phyloP scores from a whole-genome alignment of 2,888 invertebrate genomes.

The Meandrusa payeni region DNA sequence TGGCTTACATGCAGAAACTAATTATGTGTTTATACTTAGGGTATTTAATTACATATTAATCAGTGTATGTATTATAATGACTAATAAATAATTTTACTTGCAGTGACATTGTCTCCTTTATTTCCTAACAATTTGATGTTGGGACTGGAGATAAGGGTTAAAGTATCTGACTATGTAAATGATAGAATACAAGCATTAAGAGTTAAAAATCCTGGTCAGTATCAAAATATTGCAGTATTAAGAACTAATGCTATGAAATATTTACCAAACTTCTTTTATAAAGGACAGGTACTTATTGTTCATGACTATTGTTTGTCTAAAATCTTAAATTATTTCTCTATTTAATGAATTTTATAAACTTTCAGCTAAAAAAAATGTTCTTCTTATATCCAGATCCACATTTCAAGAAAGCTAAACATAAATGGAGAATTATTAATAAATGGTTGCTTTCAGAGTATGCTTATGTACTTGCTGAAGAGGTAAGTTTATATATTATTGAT shows the following conservation, averaged over 20 bases:
- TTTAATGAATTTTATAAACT: constrained; percentile 40
- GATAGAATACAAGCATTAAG: constrained; percentile 95
- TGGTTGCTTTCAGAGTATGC: constrained; percentile 98
- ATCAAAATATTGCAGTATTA: constrained; percentile 96
- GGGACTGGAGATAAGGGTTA: constrained; percentile 98
- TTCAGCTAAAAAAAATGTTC: constrained; percentile 96
- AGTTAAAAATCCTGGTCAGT: constrained; percentile 86
- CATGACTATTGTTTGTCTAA: no score
- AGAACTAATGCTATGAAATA: constrained; percentile 99
- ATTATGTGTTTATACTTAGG: no score
- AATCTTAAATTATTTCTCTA: no score
- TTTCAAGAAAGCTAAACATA: constrained; percentile 99
- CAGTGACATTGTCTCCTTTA: constrained; percentile 94
- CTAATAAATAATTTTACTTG: constrained; percentile 42
- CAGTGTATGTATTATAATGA: no score
- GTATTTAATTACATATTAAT: no score
- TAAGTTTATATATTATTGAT: constrained; percentile 58
- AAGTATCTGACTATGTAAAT: constrained; percentile 98
- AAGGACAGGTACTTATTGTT: constrained; percentile 94
- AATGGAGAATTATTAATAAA: constrained; percentile 98
- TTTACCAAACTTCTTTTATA: constrained; percentile 97
- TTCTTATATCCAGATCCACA: constrained; percentile 99
- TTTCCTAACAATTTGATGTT: constrained; percentile 94
- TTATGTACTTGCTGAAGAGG: constrained; percentile 92
- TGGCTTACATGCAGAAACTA: no score